Conservation (phyloP, 2,797 vertebrate genomes). For the Podarcis siculus region DNA sequence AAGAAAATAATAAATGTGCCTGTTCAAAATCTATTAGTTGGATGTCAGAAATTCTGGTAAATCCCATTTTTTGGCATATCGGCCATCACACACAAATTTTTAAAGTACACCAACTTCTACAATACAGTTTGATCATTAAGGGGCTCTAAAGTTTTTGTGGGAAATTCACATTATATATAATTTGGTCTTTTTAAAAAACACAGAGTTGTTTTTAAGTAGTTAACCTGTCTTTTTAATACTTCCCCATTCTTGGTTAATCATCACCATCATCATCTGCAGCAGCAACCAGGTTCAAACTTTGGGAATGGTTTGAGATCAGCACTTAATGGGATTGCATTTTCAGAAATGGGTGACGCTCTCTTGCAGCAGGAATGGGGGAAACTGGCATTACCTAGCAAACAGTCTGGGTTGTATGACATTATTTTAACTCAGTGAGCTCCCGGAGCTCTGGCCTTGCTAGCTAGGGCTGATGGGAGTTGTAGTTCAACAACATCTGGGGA, state of each 20-base stretch:
- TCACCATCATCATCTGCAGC: no score
- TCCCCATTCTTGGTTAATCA: constrained; percentile 78
- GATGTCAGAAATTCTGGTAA: constrained; percentile 39
- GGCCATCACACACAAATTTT: constrained; percentile 46
- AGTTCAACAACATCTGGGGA: no score
- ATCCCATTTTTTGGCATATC: constrained; percentile 25
- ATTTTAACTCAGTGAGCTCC: background rate
- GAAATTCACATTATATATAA: constrained; percentile 38
- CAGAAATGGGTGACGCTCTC: background rate
- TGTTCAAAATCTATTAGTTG: constrained; percentile 38
- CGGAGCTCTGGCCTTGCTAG: no score
- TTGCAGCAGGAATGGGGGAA: background rate
- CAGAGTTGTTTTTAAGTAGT: constrained; percentile 58
- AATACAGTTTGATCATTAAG: constrained; percentile 31
- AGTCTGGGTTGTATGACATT: no score
- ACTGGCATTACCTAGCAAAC: no score
- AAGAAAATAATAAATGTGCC: background rate
- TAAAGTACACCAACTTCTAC: constrained; percentile 46
- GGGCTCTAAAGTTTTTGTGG: constrained; percentile 31
- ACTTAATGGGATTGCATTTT: background rate
- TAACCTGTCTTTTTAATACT: constrained; percentile 71
- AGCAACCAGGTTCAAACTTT: background rate
- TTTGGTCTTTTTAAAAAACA: constrained; percentile 26
- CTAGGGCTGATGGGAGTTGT: no score
- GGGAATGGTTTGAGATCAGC: background rate